A percentile compares a stretch with the other conserved stretches of the same genome.
Evolutionary conservation across 2,113 vertebrate genomes (phyloP).

Genomic region (Xyrauchen texanus): DNA sequence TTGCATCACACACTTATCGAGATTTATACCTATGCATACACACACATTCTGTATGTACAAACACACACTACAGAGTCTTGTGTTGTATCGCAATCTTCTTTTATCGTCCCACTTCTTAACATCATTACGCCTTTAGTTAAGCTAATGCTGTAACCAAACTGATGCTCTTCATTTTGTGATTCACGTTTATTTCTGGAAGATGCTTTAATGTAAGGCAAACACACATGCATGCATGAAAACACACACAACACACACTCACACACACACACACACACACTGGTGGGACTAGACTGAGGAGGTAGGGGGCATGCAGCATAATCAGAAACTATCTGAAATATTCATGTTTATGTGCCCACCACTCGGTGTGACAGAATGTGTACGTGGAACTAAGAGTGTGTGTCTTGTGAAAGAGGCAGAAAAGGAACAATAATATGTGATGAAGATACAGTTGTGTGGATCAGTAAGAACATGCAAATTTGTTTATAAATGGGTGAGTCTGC

Average conservation of each 20-base stretch:
- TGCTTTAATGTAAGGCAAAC: not conserved
- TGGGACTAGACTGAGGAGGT: not conserved
- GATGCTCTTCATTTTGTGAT: not conserved
- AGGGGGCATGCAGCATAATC: slow-evolving; percentile 56
- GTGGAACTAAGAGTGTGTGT: slow-evolving; percentile 45
- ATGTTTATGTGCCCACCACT: slow-evolving; percentile 65
- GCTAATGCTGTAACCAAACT: not conserved
- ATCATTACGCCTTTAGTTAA: not conserved
- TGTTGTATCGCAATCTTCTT: not conserved
- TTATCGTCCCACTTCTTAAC: slow-evolving; percentile 12
- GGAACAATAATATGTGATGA: slow-evolving; percentile 5
- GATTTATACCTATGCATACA: slow-evolving; percentile 55
- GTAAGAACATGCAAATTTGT: too few relatives aligned
- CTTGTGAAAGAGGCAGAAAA: not conserved
- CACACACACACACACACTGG: not conserved
- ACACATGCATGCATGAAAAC: too few relatives aligned
- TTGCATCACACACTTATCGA: slow-evolving; percentile 43
- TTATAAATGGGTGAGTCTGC: too few relatives aligned
- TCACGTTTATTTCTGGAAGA: slow-evolving; percentile 9
- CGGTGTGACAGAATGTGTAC: slow-evolving; percentile 63
- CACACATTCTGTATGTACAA: slow-evolving; percentile 1
- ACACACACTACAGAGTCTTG: too few relatives aligned
- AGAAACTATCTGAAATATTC: slow-evolving; percentile 74
- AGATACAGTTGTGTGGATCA: not conserved
- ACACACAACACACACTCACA: too few relatives aligned